These are phyloP conservation scores for Columba guinea DNA, from an alignment of 2,797 vertebrate genomes.

Conservation along the genomic window DNA sequence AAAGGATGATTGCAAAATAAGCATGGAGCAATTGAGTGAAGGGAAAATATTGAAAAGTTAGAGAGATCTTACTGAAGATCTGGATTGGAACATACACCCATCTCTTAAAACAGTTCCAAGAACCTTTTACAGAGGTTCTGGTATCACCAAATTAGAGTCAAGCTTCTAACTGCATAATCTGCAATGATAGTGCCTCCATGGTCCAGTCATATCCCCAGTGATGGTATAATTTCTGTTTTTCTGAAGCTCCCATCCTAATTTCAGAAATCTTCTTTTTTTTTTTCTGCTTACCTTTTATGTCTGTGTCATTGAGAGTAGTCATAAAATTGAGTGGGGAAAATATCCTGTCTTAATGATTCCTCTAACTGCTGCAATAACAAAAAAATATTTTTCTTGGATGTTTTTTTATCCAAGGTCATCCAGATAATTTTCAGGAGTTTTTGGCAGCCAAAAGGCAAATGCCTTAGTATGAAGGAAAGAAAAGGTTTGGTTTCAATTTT, in stretches of 20 bases:
- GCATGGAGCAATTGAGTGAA: fast-evolving
- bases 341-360: not conserved
- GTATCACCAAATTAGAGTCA: not conserved
- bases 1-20: not conserved
- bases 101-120: not conserved
- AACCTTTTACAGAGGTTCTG: not conserved
- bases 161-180: not conserved
- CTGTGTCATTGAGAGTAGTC: not conserved
- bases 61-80: not conserved
- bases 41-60: not conserved
- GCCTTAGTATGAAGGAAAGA: not conserved
- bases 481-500: not conserved
- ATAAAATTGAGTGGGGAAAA: not conserved
- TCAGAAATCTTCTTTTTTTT: not conserved
- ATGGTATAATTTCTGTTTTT: not conserved
- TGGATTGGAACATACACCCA: not conserved
- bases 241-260: not conserved
- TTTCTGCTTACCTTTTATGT: not conserved
- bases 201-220: not conserved
- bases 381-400: conserved; percentile 10
- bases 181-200: not conserved
- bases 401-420: not conserved
- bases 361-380: not conserved
- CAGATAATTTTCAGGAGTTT: not conserved
- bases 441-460: not conserved